Evolutionary conservation across 2,113 vertebrate species (phyloP).

Genomic region (Psophia crepitans): DNA sequence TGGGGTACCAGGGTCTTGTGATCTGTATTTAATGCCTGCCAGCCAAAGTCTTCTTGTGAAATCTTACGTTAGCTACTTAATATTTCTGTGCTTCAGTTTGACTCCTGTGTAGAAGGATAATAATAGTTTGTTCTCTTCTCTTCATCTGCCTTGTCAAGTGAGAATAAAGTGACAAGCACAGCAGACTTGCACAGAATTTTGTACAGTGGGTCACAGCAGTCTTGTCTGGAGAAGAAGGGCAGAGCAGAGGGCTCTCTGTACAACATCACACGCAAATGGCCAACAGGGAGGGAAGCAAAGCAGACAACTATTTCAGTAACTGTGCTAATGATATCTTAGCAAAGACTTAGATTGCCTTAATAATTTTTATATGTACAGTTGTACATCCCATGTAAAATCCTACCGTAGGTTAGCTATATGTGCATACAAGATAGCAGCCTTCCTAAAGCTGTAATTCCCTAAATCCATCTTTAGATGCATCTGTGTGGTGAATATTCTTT

Average conservation of each 20-base stretch:
- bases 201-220: neutral
- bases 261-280: accelerated
- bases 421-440: neutral
- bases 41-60: neutral
- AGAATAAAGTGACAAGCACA: neutral
- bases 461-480: neutral
- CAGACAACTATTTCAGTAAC: neutral
- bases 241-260: neutral
- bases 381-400: neutral
- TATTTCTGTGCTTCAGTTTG: neutral
- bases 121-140: neutral
- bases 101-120: neutral
- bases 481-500: neutral
- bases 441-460: neutral
- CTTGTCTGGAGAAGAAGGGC: neutral
- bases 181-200: neutral
- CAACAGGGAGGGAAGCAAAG: neutral
- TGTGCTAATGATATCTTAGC: neutral
- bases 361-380: neutral
- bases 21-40: neutral
- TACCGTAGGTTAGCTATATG: neutral
- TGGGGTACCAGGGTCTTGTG: accelerated
- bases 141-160: neutral
- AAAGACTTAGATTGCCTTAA: neutral
- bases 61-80: neutral